Percentiles rank a stretch among this genome's conserved stretches.
These are phyloP conservation scores for Albula glossodonta DNA, from an alignment of 2,113 vertebrate genomes.

Conservation along the genomic window DNA sequence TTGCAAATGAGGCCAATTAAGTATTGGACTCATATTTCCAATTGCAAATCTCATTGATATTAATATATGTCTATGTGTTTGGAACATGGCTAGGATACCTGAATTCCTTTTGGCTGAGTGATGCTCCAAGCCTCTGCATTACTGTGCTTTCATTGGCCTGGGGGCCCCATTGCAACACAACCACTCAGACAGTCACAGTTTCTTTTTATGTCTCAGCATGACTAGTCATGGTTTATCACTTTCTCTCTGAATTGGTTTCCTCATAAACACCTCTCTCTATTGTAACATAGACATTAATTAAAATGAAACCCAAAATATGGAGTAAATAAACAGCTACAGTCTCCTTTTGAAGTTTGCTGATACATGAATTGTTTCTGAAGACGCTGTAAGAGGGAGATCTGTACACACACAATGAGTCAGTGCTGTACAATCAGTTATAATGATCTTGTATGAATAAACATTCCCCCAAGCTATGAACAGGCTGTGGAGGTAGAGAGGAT, in stretches of 20 bases:
- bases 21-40: background rate
- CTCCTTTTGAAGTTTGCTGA: background rate
- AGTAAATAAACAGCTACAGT: background rate
- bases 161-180: background rate
- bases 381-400: background rate
- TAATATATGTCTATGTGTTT: background rate
- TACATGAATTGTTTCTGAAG: background rate
- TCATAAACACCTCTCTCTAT: background rate
- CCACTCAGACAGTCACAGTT: background rate
- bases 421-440: conserved; percentile 4
- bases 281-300: too few relatives aligned
- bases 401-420: background rate
- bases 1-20: too few relatives aligned
- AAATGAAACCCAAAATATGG: too few relatives aligned
- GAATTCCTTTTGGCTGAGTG: background rate
- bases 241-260: background rate
- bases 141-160: background rate
- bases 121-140: background rate
- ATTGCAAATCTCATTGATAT: background rate
- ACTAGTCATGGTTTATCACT: background rate
- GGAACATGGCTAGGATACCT: background rate
- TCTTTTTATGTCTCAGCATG: background rate
- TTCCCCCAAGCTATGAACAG: background rate
- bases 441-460: conserved; percentile 2
- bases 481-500: background rate